A percentile compares a stretch with the other conserved stretches of the same genome.
These are phyloP conservation scores for Crossocerus cetratus DNA, from an alignment of 2,888 invertebrate species.

Conservation along the genomic window DNA sequence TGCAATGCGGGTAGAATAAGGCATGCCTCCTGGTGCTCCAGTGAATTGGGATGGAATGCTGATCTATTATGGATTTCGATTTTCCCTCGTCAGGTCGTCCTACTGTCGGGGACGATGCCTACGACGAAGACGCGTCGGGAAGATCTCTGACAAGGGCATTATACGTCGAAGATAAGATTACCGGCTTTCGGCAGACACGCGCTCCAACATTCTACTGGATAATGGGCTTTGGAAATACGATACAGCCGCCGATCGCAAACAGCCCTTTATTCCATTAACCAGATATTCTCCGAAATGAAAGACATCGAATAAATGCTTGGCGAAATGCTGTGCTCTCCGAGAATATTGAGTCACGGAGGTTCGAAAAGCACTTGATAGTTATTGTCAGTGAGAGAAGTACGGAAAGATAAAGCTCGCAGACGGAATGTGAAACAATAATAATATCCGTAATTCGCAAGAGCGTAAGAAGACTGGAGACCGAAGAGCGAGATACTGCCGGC, in stretches of 20 bases:
- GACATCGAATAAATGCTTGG: too few relatives aligned
- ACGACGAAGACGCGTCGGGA: background rate
- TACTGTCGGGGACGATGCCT: background rate
- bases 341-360: too few relatives aligned
- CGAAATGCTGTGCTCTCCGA: too few relatives aligned
- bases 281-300: too few relatives aligned
- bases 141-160: constrained; percentile 17
- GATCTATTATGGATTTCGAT: constrained; percentile 16
- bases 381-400: too few relatives aligned
- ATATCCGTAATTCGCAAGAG: too few relatives aligned
- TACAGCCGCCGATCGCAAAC: background rate
- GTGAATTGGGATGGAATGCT: constrained; percentile 19
- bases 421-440: too few relatives aligned
- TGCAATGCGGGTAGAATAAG: constrained; percentile 27
- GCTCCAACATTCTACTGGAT: constrained; percentile 25
- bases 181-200: background rate
- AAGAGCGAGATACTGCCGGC: too few relatives aligned
- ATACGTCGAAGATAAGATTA: constrained; percentile 21
- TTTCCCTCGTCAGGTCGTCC: background rate
- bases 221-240: constrained; percentile 20
- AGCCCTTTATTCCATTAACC: too few relatives aligned
- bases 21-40: background rate
- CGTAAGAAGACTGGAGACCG: too few relatives aligned
- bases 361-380: too few relatives aligned
- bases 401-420: too few relatives aligned